Percentiles rank a stretch among this genome's conserved stretches.
Evolutionary conservation across 2,888 invertebrate genomes (phyloP).

Genomic region (Amphipyra tragopoginis): DNA sequence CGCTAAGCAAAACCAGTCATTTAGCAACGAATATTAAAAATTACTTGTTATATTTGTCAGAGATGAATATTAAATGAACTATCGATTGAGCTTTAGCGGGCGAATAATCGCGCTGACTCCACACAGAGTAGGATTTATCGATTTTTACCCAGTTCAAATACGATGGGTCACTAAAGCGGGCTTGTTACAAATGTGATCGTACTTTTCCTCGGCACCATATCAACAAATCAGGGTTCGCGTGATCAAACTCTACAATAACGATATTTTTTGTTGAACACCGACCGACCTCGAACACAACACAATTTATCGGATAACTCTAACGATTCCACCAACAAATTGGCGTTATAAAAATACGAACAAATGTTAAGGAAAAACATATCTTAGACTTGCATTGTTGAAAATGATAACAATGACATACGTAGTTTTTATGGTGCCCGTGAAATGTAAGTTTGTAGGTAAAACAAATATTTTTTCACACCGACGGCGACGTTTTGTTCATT

Average conservation of each 20-base stretch:
- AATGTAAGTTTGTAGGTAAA: conserved; percentile 34
- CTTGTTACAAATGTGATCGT: conserved; percentile 45
- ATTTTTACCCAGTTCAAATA: conserved; percentile 49
- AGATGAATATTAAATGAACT: conserved; percentile 42
- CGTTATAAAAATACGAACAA: conserved; percentile 36
- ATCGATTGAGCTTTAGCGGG: conserved; percentile 41
- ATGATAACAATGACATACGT: conserved; percentile 46
- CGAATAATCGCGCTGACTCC: conserved; percentile 35
- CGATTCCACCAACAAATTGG: conserved; percentile 32
- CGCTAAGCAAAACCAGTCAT: no score
- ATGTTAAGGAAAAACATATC: conserved; percentile 22
- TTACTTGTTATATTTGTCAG: conserved; percentile 6
- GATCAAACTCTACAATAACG: conserved; percentile 49
- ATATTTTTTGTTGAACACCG: conserved; percentile 56
- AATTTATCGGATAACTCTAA: conserved; percentile 57
- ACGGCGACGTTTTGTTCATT: conserved; percentile 41
- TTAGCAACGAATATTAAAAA: no score
- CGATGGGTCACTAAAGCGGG: conserved; percentile 50
- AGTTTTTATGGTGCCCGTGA: conserved; percentile 23
- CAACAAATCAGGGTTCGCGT: conserved; percentile 45
- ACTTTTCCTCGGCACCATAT: conserved; percentile 45
- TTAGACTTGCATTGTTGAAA: conserved; percentile 26
- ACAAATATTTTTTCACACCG: conserved; percentile 40
- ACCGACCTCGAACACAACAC: conserved; percentile 50
- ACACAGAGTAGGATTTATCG: conserved; percentile 54